Base-by-base conservation (phyloP, 23 tunicate species). In the Styela plicata region DNA sequence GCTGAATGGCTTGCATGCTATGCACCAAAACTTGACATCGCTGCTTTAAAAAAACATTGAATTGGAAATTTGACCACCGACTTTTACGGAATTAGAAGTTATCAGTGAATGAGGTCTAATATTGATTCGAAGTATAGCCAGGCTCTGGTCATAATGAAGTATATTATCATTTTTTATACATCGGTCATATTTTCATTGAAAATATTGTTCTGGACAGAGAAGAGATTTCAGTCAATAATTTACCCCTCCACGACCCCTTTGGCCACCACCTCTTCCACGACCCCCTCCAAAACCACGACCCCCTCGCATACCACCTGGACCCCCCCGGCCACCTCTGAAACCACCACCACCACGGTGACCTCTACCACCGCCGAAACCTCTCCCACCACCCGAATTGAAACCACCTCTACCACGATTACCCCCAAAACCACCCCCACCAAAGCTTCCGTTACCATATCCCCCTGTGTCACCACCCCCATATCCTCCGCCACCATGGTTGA, bases 281-380 rank as follows among this genome's bases (percentile, higher is more conserved):
- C 77, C 79, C 26, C 83, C 83, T 2, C 83, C 31, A 63, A 70
- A 70, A 52, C 93, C 87, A 26, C 97, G 79, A 24, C 97, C 69
- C 16, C 96, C 96, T n/a, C 86, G 71, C 10, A 70, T 75, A 31
- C 95, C 85, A 24, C 83, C 84, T 26, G 85, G 77, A 10, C 97
- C 85, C 2, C 96, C 80, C 33, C 94, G 52, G 3, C 79, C 80
- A 61, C 84, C 91, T 2, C 83, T 84, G 25, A 74, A 33, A 22
- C 89, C 83, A 44, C 83, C 70, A 26, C 86, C 74, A 27, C 86
- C 83, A 18, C 86, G 83, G 34, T 74, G 18, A n/a, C 83, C 83
- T 27, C 89, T 82, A 36, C 64, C 81, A 33, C 89, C 86, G 33
- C 82, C 77, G 24, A 83, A 78, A 31, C 88, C 85, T 24, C 83